Conservation (phyloP, 2,888 invertebrate species). For the Theretra japonica region DNA sequence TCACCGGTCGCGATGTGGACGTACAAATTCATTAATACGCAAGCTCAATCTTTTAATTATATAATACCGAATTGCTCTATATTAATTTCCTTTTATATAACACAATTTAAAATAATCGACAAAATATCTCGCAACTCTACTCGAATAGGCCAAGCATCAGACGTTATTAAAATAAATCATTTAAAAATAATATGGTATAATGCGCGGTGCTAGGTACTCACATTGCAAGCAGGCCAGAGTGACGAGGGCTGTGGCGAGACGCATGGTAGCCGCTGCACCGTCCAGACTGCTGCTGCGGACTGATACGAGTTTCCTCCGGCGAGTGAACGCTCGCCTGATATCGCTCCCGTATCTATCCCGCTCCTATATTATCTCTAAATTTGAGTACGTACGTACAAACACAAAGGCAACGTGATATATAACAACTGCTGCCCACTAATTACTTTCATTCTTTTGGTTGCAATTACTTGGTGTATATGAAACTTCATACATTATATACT, state of each 20-base stretch:
- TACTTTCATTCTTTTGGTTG: too few relatives aligned
- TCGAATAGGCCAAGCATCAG: too few relatives aligned
- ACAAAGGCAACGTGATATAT: background rate
- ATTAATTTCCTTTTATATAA: too few relatives aligned
- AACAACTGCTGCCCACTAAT: background rate
- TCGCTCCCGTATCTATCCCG: conserved; percentile 45
- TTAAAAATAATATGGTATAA: background rate
- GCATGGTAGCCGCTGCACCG: conserved; percentile 44
- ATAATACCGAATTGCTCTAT: too few relatives aligned
- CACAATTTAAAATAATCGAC: too few relatives aligned
- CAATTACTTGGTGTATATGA: background rate
- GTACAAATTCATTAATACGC: background rate
- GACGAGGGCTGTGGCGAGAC: conserved; percentile 43
- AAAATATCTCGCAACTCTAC: too few relatives aligned
- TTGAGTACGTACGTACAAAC: conserved; percentile 28
- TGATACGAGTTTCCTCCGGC: conserved; percentile 60
- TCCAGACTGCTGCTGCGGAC: conserved; percentile 46
- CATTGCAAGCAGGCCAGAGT: conserved; percentile 51
- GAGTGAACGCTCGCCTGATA: conserved; percentile 69
- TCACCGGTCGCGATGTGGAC: background rate
- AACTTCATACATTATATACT: background rate
- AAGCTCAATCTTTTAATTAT: too few relatives aligned
- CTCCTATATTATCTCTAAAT: conserved; percentile 32
- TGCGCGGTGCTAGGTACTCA: conserved; percentile 48
- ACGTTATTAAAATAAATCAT: too few relatives aligned